Base-by-base conservation (phyloP, 2,888 invertebrate species). In the Heliconius aoede region DNA sequence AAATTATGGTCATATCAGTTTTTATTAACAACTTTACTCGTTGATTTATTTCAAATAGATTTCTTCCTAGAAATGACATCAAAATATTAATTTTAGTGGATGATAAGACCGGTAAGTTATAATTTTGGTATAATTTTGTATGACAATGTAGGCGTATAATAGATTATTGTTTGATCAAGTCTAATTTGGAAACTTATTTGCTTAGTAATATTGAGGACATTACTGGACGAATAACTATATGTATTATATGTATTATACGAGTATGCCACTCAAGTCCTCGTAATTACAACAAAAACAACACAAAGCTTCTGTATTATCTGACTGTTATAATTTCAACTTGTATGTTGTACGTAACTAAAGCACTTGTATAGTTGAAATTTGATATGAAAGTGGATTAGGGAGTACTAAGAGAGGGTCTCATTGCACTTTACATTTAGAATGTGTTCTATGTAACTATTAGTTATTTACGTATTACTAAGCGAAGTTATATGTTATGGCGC, bases 141-240 rank as follows among this genome's bases (percentile, higher is more conserved):
- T 65, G 24, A 65, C 65, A 24, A 8, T 40, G 65, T 46, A 46
- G 21, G 5, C 24, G n/a, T n/a, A n/a, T n/a, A n/a, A 36, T 36
- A 36, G 1, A 24, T 13, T 24, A 65, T 15, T 40, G 36, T 65
- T 65, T 24, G 26, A 40, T 24, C 7, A 65, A 65, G 24, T 8
- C 65, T 24, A 65, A 65, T 65, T 65, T 65, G 36, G 32, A 24
- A 15, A 40, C 24, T 65, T 65, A 40, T 65, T 65, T 65, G 36
- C 65, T 65, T 24, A 65, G 65, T 36, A 36, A 36, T 36, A 65
- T 65, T 65, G 65, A 36, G 36, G 65, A 65, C 65, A 65, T 65
- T 26, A 15, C 24, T 40, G 36, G 4, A 40, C 18, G 40, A 36
- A 65, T 26, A 40, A 8, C 36, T 64, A 26, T 5, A 60, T 15